These are phyloP conservation scores for Axis porcinus DNA, from an alignment of 2,113 vertebrate genomes.

Conservation along the genomic window DNA sequence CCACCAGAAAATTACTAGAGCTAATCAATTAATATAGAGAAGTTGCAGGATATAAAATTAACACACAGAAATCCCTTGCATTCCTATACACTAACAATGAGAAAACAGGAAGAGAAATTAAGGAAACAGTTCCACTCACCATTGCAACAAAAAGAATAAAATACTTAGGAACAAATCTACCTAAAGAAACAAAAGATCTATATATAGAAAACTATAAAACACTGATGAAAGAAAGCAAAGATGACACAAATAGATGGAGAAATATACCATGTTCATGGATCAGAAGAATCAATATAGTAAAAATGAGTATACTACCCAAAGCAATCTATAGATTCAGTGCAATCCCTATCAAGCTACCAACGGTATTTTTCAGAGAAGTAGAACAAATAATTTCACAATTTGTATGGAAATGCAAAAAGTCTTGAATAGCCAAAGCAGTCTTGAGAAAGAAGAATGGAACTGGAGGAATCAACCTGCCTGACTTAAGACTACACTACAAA, in stretches of 20 bases:
- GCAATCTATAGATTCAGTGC: not conserved
- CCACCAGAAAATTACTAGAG: not conserved
- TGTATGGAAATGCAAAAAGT: not conserved
- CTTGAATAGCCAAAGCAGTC: not conserved
- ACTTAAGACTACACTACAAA: not conserved
- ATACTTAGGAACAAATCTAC: not conserved
- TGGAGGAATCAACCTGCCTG: not conserved
- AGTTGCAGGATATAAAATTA: not conserved
- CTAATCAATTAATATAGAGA: not conserved
- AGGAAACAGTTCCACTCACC: not conserved
- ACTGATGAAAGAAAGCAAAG: not conserved
- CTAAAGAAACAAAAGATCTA: not conserved
- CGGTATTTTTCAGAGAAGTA: not conserved
- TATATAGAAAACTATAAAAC: not conserved
- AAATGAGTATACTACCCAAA: not conserved
- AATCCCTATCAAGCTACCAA: not conserved
- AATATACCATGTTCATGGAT: not conserved
- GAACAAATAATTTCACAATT: not conserved
- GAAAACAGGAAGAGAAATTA: not conserved
- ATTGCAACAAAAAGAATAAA: not conserved
- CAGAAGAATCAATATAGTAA: not conserved
- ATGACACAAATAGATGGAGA: not conserved
- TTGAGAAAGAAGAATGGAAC: not conserved
- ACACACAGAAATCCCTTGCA: not conserved
- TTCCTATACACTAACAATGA: not conserved